A percentile compares a stretch with the other conserved stretches of the same genome.
Evolutionary conservation across 2,888 invertebrate species (phyloP).

Genomic region (Adelphocoris suturalis): DNA sequence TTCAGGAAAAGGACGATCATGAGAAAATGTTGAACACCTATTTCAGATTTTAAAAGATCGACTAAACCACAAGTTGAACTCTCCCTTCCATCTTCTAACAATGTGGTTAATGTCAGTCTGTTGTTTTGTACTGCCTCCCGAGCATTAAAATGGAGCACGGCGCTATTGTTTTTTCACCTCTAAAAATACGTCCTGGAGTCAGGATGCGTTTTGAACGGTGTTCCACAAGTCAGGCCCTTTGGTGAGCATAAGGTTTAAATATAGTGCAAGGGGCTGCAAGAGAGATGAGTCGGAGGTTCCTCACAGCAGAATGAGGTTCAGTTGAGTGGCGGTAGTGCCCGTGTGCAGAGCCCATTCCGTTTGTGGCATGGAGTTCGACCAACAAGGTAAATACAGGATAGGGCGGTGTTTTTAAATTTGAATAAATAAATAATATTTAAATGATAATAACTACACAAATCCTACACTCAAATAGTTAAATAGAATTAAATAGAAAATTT

Average conservation of each 20-base stretch:
- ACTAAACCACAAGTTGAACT: too few species aligned
- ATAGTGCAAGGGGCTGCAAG: constrained; percentile 52
- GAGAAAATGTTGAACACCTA: too few species aligned
- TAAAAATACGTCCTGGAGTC: constrained; percentile 49
- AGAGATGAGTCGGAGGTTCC: constrained; percentile 50
- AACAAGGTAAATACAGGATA: constrained; percentile 11
- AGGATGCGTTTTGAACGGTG: constrained; percentile 41
- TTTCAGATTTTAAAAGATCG: too few species aligned
- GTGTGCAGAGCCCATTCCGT: constrained; percentile 42
- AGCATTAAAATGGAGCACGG: constrained; percentile 15
- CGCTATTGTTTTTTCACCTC: constrained; percentile 34
- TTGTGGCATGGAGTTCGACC: constrained; percentile 43
- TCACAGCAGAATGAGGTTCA: constrained; percentile 44
- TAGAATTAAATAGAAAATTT: too few species aligned
- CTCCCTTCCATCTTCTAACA: not conserved
- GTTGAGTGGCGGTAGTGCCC: constrained; percentile 49
- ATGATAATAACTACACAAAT: too few species aligned
- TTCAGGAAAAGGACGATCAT: too few species aligned
- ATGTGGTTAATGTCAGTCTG: not conserved
- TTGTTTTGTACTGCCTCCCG: not conserved
- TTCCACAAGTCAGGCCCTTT: not conserved
- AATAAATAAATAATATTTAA: too few species aligned
- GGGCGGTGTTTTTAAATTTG: not conserved
- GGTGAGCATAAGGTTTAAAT: constrained; percentile 47
- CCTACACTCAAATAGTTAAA: too few species aligned